A percentile compares a stretch with the other conserved stretches of the same genome.
phyloP scores from a whole-genome alignment of 2,797 vertebrate species.

The Erpetoichthys calabaricus region DNA sequence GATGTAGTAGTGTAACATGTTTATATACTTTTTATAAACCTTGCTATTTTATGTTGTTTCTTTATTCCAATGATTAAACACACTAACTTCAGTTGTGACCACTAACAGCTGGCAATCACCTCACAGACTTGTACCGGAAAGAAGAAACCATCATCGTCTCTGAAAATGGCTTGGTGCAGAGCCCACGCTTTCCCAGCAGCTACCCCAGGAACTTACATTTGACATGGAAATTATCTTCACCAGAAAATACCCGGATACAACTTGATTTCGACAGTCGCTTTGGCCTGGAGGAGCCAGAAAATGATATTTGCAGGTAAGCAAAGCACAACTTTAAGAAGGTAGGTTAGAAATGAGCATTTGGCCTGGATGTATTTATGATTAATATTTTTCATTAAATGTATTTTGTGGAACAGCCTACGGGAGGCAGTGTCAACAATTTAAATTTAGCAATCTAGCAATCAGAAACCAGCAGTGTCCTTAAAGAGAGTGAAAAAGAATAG shows the following conservation, averaged over 20 bases:
- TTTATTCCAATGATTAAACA: conserved; percentile 47
- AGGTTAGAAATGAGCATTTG: background rate
- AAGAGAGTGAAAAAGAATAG: no score
- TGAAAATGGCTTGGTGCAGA: conserved; percentile 64
- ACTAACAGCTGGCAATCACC: conserved; percentile 84
- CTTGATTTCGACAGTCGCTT: conserved; percentile 83
- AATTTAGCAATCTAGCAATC: no score
- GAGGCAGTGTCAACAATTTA: no score
- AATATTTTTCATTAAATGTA: no score
- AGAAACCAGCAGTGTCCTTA: no score
- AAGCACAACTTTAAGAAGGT: background rate
- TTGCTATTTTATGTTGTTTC: conserved; percentile 29
- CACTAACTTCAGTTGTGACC: conserved; percentile 77
- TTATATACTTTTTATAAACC: conserved; percentile 11
- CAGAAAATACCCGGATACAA: conserved; percentile 66
- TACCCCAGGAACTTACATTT: conserved; percentile 87
- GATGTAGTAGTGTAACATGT: no score
- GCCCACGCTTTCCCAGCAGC: conserved; percentile 81
- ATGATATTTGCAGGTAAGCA: conserved; percentile 80
- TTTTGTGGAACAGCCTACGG: no score
- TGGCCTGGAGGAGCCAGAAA: conserved; percentile 82
- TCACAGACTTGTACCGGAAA: conserved; percentile 88
- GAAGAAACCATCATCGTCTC: conserved; percentile 73
- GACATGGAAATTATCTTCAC: conserved; percentile 76
- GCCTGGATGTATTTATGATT: no score